These are phyloP conservation scores for Crocallis elinguaria DNA, from an alignment of 2,888 invertebrate species.

Conservation along the genomic window DNA sequence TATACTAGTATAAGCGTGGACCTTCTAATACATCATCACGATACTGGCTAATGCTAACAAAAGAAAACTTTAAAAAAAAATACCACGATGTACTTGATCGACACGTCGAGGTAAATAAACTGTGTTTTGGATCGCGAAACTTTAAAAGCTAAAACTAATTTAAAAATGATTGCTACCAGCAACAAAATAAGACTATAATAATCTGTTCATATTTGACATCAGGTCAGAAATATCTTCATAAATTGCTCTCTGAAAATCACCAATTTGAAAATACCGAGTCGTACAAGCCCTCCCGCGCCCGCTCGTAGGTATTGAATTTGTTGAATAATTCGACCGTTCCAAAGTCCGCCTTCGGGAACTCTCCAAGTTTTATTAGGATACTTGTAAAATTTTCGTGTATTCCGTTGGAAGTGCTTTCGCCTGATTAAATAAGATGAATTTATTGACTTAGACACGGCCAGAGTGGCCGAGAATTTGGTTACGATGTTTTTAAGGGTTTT, in stretches of 20 bases:
- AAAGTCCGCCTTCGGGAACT: conserved; percentile 67
- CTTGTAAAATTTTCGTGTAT: conserved; percentile 82
- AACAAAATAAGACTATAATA: too few species aligned
- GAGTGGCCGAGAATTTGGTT: conserved; percentile 50
- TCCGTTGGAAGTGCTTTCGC: conserved; percentile 74
- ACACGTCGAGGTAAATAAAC: too few species aligned
- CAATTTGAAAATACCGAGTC: conserved; percentile 24
- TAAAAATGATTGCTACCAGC: too few species aligned
- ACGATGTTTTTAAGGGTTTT: conserved; percentile 32
- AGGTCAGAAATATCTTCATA: background rate
- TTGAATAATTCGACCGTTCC: conserved; percentile 67
- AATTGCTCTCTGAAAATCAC: background rate
- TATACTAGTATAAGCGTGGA: too few species aligned
- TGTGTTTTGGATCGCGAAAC: too few species aligned
- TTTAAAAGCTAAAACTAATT: too few species aligned
- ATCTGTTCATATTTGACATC: background rate
- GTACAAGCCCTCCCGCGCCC: conserved; percentile 22
- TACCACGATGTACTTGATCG: too few species aligned
- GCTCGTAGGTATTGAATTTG: conserved; percentile 64
- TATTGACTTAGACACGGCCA: conserved; percentile 71
- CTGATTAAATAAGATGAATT: conserved; percentile 83
- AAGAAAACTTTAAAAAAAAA: too few species aligned
- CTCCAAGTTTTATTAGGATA: conserved; percentile 82
- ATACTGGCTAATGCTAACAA: too few species aligned
- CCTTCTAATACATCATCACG: too few species aligned